These are phyloP conservation scores for Synanceia verrucosa DNA, from an alignment of 2,797 vertebrate species.

Conservation along the genomic window DNA sequence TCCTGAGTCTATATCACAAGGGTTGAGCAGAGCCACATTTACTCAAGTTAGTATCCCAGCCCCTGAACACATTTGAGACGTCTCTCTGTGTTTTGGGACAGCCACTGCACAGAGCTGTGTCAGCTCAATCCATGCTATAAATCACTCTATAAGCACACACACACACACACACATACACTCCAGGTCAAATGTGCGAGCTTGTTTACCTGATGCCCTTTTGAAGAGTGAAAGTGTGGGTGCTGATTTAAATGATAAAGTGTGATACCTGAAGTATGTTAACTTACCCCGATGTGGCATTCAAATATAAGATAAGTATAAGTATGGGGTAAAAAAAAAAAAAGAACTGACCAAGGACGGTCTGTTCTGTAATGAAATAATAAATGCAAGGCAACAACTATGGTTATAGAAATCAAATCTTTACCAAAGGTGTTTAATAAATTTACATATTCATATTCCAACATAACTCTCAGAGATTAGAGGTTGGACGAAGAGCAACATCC, in stretches of 20 bases:
- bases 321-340: background rate
- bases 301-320: conserved; percentile 9
- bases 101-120: conserved; percentile 43
- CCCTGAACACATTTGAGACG: conserved; percentile 18
- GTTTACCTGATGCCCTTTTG: conserved; percentile 73
- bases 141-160: conserved; percentile 37
- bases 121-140: conserved; percentile 51
- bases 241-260: conserved; percentile 71
- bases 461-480: background rate
- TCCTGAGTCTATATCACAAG: conserved; percentile 9
- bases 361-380: conserved; percentile 1
- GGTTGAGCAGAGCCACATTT: conserved; percentile 23
- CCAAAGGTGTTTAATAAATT: background rate
- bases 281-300: conserved; percentile 5
- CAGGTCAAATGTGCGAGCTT: conserved; percentile 46
- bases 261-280: conserved; percentile 17
- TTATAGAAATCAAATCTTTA: background rate
- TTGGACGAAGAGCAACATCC: background rate
- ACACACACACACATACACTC: background rate
- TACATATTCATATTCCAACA: background rate
- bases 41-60: background rate
- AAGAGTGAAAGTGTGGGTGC: conserved; percentile 47
- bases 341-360: background rate
- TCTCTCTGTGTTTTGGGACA: conserved; percentile 13
- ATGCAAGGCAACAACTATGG: background rate